Conservation (phyloP, 1,140 invertebrate species). For the Kradibia gibbosae region DNA sequence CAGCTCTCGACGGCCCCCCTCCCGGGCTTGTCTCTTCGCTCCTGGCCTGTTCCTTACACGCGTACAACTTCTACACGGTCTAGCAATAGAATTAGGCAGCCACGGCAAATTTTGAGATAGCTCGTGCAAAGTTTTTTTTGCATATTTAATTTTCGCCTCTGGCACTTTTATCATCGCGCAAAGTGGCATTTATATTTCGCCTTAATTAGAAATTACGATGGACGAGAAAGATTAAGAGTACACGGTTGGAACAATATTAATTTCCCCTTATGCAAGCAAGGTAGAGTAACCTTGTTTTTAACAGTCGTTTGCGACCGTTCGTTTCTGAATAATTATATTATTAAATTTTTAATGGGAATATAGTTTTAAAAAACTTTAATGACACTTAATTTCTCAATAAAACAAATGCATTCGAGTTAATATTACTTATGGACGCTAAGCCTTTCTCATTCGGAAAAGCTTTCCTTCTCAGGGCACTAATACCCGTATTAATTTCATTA, state of each 20-base stretch:
- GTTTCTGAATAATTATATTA: conserved; percentile 21
- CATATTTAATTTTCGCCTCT: not conserved
- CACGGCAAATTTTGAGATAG: not conserved
- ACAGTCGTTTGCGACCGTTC: conserved; percentile 2
- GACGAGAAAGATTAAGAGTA: not conserved
- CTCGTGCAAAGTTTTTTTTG: not conserved
- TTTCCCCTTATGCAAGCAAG: not conserved
- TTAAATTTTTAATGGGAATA: not conserved
- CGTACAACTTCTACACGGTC: too few species aligned
- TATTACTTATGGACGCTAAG: not conserved
- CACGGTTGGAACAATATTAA: not conserved
- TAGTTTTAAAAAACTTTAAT: not conserved
- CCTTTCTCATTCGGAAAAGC: not conserved
- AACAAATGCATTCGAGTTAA: not conserved
- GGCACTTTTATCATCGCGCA: not conserved
- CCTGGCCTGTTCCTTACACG: too few species aligned
- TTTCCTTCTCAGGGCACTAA: not conserved
- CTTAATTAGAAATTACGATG: conserved; percentile 9
- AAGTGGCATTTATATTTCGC: not conserved
- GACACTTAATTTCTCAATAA: not conserved
- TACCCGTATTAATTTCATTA: not conserved
- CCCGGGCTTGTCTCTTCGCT: too few species aligned
- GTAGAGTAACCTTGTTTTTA: too few species aligned
- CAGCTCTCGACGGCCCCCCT: too few species aligned
- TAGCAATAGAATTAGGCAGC: not conserved